Percentiles rank a stretch among this genome's conserved stretches.
Conservation (phyloP, 2,797 vertebrate species). For the Petrocephalus sullivani region DNA sequence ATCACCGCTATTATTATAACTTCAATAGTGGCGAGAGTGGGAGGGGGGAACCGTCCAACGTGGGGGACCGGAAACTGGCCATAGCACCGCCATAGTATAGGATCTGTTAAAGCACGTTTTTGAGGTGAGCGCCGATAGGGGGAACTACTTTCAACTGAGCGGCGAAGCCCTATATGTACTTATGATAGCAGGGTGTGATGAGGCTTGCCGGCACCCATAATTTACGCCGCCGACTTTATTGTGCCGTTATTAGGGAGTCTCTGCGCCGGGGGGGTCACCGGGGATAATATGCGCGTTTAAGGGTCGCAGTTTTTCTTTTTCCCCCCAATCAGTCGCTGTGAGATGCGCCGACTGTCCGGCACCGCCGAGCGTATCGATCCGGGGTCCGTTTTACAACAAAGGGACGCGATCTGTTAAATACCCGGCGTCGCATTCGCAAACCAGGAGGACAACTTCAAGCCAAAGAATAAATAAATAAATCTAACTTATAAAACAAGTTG, state of each 20-base stretch:
- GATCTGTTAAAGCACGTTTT: background rate
- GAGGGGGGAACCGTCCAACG: background rate
- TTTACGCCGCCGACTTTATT: conserved; percentile 53
- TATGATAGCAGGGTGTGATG: conserved; percentile 52
- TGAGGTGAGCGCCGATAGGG: conserved; percentile 18
- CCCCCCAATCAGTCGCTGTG: background rate
- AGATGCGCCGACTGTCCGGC: background rate
- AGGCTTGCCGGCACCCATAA: conserved; percentile 42
- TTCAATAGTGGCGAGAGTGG: background rate
- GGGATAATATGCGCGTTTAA: background rate
- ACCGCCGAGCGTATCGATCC: background rate
- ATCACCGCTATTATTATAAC: background rate
- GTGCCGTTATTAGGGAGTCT: conserved; percentile 39
- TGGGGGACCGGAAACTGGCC: background rate
- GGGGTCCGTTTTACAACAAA: conserved; percentile 14
- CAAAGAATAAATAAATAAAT: conserved; percentile 44
- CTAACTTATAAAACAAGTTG: conserved; percentile 35
- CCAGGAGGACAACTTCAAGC: conserved; percentile 14
- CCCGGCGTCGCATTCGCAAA: background rate
- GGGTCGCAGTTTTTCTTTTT: background rate
- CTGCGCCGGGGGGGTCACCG: background rate
- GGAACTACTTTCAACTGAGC: conserved; percentile 56
- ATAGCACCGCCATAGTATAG: background rate
- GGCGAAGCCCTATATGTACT: conserved; percentile 53
- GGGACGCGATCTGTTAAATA: conserved; percentile 4